Evolutionary conservation across 2,113 vertebrate species (phyloP), one percentile per base, ranked within the genome.

Genomic region (Cnemophilus loriae): DNA sequence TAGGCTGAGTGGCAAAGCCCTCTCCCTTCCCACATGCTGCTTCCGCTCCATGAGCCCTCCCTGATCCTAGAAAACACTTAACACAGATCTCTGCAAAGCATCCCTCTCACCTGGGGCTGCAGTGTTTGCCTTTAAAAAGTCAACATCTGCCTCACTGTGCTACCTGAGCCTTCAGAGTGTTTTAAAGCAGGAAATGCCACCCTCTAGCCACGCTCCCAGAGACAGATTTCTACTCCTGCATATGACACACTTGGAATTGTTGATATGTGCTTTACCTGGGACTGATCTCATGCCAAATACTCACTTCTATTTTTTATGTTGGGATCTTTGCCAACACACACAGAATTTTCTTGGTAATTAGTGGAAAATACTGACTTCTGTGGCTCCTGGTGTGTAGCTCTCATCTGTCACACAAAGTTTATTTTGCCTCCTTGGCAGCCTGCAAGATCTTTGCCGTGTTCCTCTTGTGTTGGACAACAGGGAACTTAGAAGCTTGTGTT

Each of bases 321-420:
- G 84, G 91, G 67, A 87, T 46, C 30, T 87, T 53, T 87, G 84
- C 94, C 93, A 95, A 80, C 33, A 73, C 28, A 63, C 23, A 79
- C 9, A 60, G 32, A 28, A 56, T 84, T 89, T 79, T 76, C 69
- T 46, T 53, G 61, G 65, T 87, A 96, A 95, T 94, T 87, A 96
- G 69, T 84, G 84, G 89, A 95, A 96, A 96, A 95, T 35, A 76
- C n/a, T 14, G 61, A 69, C n/a, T 95, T 73, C 63, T 73, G 41
- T 82, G 70, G 65, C 60, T 87, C 41, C 53, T 56, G 57, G 63
- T 46, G 61, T 13, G 37, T 33, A 64, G 16, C 82, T 90, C 57
- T 94, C 89, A 85, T 93, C 74, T 61, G 63, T 64, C 84, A 82
- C 17, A 57, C 3, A 1, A 39, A 49, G 49, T 73, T 95, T 90